These are phyloP conservation scores for Watsonalla binaria DNA, from an alignment of 2,888 invertebrate genomes.

Conservation along the genomic window DNA sequence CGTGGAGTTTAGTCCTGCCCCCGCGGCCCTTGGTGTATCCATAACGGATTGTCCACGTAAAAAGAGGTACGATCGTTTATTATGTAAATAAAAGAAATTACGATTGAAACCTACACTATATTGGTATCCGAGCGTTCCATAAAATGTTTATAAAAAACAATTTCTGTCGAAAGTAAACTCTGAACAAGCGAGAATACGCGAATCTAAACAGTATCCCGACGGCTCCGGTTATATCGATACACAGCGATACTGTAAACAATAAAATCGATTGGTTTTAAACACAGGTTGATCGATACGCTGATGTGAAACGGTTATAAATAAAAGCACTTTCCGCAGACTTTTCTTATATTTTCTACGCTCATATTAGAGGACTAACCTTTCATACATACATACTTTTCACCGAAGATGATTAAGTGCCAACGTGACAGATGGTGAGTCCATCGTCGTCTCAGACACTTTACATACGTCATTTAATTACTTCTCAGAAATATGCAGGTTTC, in stretches of 20 bases:
- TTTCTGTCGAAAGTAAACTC: constrained; percentile 53
- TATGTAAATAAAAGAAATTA: neutral
- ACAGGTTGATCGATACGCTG: constrained; percentile 22
- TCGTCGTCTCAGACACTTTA: too few relatives aligned
- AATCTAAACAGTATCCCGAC: constrained; percentile 34
- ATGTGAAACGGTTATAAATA: constrained; percentile 39
- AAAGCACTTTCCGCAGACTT: constrained; percentile 10
- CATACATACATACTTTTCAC: too few relatives aligned
- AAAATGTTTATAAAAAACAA: constrained; percentile 58
- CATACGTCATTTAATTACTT: too few relatives aligned
- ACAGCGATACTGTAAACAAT: constrained; percentile 56
- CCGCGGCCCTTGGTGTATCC: too few relatives aligned
- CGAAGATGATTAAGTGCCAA: too few relatives aligned
- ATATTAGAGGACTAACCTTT: too few relatives aligned
- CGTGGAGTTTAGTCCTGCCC: too few relatives aligned
- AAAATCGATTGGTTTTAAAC: constrained; percentile 62
- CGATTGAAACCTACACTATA: constrained; percentile 1
- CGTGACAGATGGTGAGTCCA: too few relatives aligned
- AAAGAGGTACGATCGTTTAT: neutral
- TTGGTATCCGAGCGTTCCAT: constrained; percentile 4
- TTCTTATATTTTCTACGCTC: neutral
- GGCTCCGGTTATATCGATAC: constrained; percentile 24
- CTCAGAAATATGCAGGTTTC: too few relatives aligned
- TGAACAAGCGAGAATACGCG: constrained; percentile 39
- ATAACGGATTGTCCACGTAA: neutral